A percentile compares a stretch with the other conserved stretches of the same genome.
Conservation (phyloP, 2,113 vertebrate species). For the Grallaria varia region DNA sequence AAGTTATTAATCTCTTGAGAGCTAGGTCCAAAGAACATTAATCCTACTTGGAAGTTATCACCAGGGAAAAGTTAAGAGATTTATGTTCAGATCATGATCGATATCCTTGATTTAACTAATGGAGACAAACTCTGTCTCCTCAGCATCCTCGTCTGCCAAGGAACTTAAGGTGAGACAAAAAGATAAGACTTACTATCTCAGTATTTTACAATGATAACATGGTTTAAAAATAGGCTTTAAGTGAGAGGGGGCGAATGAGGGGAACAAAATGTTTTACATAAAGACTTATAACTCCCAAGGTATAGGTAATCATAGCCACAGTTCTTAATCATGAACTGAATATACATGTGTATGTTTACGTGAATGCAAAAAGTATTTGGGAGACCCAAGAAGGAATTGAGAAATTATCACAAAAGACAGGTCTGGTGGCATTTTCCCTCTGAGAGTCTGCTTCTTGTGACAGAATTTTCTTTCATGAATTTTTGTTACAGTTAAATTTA, state of each 20-base stretch:
- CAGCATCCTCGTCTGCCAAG: neutral
- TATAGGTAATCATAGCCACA: neutral
- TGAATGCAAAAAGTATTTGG: neutral
- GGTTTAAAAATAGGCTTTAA: neutral
- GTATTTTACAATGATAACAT: neutral
- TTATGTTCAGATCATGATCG: neutral
- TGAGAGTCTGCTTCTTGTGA: neutral
- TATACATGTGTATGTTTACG: too few relatives aligned
- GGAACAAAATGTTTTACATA: neutral
- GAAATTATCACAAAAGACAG: neutral
- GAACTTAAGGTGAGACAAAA: neutral
- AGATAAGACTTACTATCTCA: neutral
- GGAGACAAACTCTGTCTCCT: neutral
- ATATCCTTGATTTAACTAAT: conserved; percentile 30
- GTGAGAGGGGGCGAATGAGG: neutral
- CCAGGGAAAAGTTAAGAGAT: neutral
- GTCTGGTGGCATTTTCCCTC: neutral
- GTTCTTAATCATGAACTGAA: neutral
- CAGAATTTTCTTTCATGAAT: neutral
- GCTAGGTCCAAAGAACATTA: neutral
- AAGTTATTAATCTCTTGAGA: neutral
- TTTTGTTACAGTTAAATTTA: neutral
- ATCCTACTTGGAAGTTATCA: conserved; percentile 1
- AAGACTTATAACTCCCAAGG: neutral
- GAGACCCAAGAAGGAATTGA: neutral